phyloP scores from a whole-genome alignment of 2,113 vertebrate species.

The Grammatotria lemairii region DNA sequence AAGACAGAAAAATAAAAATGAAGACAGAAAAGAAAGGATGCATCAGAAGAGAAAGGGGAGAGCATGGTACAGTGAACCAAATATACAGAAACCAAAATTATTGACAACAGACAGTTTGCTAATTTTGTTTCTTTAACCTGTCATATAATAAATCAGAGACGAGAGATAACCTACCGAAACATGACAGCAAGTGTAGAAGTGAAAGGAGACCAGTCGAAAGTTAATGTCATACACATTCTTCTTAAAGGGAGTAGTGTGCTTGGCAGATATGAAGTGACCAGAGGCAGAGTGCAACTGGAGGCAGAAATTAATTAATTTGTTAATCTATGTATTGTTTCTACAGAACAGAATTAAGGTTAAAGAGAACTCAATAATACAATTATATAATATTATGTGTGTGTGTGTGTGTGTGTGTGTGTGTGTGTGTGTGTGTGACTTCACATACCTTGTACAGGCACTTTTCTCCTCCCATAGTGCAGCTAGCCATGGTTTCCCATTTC shows the following conservation, averaged over 20 bases:
- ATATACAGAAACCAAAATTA: background rate
- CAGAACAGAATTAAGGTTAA: background rate
- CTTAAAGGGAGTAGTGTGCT: constrained; percentile 57
- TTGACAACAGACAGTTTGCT: background rate
- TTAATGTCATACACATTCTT: constrained; percentile 58
- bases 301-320: background rate
- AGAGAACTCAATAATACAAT: background rate
- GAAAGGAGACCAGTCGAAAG: constrained; percentile 59
- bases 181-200: constrained; percentile 60
- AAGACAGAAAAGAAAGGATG: background rate
- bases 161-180: constrained; percentile 54
- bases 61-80: background rate
- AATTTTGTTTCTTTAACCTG: background rate
- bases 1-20: background rate
- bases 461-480: constrained; percentile 63
- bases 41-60: background rate
- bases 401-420: background rate
- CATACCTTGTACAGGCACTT: constrained; percentile 69
- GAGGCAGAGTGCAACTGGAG: constrained; percentile 66
- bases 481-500: constrained; percentile 54
- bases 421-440: background rate
- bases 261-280: constrained; percentile 70
- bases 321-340: background rate
- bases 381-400: background rate
- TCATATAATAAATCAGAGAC: background rate